Base-by-base conservation (phyloP, 1,140 invertebrate species). In the Zophobas atratus region DNA sequence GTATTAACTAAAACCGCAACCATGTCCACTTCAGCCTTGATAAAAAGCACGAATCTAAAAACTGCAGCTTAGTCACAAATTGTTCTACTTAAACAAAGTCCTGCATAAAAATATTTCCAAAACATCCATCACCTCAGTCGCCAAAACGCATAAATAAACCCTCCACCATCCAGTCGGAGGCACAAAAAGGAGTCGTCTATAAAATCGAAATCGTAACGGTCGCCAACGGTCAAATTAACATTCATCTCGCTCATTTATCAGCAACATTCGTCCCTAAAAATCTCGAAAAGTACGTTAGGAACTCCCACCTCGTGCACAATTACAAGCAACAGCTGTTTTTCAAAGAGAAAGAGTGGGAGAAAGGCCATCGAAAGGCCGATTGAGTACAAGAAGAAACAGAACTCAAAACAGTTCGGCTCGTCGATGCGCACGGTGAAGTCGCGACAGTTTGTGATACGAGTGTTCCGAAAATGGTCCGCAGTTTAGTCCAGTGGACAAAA, bases 401-500 rank as follows among this genome's bases (percentile, higher is more conserved):
- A 67, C 60, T n/a, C 36, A 63, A 63, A 67, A 67, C 60, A 67
- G 60, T 67, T 67, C n/a, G 60, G 6, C n/a, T 67, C 60, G 60
- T 67, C 6, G 60, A 67, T 67, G 60, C 60, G 60, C 39, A 33
- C 20, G 32, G 48, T 57, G 75, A 5, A 53, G 35, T 77, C 49
- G n/a, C 6, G 75, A 34, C 43, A 48, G 32, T n/a, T 46, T 76
- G 32, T 57, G n/a, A 39, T 75, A 3, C 70, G 41, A 63, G 46
- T 78, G 33, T 36, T 20, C 3, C 32, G 84, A 83, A 79, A 76
- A 95, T 95, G 94, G 94, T 95, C 84, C 93, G 94, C 82, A 94
- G 93, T 88, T 86, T 95, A 82, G 92, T 93, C 57, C 93, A 95
- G 89, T 95, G 94, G 94, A 95, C 94, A 82, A 95, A 95, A 89